Percentiles rank a stretch among this genome's conserved stretches.
These are phyloP conservation scores for Diorhabda carinulata DNA, from an alignment of 1,140 invertebrate species.

Conservation along the genomic window DNA sequence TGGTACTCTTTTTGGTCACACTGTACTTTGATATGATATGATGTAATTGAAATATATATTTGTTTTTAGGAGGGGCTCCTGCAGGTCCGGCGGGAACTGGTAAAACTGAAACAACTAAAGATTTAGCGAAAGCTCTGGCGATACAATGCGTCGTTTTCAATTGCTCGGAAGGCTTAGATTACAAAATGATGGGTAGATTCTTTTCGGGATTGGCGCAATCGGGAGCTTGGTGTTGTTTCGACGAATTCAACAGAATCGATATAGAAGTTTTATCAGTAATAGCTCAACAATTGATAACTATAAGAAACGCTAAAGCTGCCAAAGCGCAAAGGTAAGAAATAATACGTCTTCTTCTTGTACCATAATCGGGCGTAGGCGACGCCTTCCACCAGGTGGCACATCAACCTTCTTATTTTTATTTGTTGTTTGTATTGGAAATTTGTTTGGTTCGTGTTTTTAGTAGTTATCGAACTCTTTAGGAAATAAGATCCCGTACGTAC, in stretches of 20 bases:
- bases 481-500: no score
- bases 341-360: no score
- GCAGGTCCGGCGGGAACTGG: slow-evolving; percentile 89
- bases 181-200: slow-evolving; percentile 85
- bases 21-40: no score
- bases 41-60: not conserved
- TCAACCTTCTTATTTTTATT: no score
- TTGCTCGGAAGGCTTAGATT: slow-evolving; percentile 80
- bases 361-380: no score
- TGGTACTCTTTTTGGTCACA: no score
- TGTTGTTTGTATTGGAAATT: no score
- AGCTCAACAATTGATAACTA: slow-evolving; percentile 76
- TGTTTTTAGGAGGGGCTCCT: slow-evolving; percentile 66
- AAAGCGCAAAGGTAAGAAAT: slow-evolving; percentile 56
- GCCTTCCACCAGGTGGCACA: no score
- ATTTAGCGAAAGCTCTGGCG: slow-evolving; percentile 81
- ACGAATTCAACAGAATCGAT: slow-evolving; percentile 88
- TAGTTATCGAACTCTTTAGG: no score
- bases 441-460: no score
- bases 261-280: slow-evolving; percentile 89
- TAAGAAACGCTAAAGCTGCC: slow-evolving; percentile 68
- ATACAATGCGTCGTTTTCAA: slow-evolving; percentile 90
- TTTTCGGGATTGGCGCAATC: slow-evolving; percentile 83
- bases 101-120: slow-evolving; percentile 93
- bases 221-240: slow-evolving; percentile 89